Evolutionary conservation across 2,888 invertebrate genomes (phyloP).

Genomic region (Teleiodes luculella): DNA sequence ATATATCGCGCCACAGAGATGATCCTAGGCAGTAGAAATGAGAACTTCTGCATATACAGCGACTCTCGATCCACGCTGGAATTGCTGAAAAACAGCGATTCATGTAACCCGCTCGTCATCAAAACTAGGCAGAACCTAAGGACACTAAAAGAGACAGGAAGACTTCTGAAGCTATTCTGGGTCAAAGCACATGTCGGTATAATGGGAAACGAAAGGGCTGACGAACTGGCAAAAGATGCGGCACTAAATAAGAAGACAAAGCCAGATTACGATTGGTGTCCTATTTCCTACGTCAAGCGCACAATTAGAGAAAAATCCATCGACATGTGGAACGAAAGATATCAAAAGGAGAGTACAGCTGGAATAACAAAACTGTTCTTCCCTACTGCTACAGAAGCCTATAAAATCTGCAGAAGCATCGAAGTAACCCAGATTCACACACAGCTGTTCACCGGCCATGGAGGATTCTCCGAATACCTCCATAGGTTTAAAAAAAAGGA

Average conservation of each 20-base stretch:
- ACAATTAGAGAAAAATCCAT: neutral
- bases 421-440: no score
- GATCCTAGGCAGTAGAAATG: no score
- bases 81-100: neutral
- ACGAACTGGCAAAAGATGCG: slow-evolving; percentile 19
- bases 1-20: neutral
- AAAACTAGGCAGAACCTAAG: neutral
- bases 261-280: slow-evolving; percentile 8
- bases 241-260: neutral
- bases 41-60: neutral
- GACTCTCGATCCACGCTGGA: slow-evolving; percentile 7
- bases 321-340: slow-evolving; percentile 6
- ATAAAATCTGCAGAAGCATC: neutral
- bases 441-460: no score
- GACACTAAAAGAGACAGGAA: neutral
- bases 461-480: no score
- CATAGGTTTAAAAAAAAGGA: no score
- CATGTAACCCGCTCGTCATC: neutral
- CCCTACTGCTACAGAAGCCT: neutral
- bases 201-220: neutral
- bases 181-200: neutral
- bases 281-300: slow-evolving; percentile 8
- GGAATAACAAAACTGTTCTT: slow-evolving; percentile 1
- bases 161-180: neutral
- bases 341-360: neutral